Percentiles rank a stretch among this genome's conserved stretches.
These are phyloP conservation scores for Pegoplata infirma DNA, from an alignment of 2,888 invertebrate species.

Conservation along the genomic window DNA sequence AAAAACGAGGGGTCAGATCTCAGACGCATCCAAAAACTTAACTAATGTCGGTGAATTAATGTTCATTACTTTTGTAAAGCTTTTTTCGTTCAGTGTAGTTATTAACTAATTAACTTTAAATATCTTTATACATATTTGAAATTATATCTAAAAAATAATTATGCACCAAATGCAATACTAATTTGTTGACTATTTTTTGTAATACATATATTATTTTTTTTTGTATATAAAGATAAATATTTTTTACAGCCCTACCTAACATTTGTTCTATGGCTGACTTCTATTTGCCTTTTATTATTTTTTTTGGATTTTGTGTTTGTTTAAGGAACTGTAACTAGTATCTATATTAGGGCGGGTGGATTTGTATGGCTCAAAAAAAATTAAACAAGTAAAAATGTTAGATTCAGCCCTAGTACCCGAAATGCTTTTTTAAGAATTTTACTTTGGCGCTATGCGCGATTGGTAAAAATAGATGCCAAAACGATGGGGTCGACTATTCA, in stretches of 20 bases:
- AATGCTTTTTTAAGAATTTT: too few species aligned
- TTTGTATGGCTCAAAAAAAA: too few species aligned
- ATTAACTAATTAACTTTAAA: neutral
- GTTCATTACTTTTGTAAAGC: neutral
- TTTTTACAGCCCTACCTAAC: constrained; percentile 45
- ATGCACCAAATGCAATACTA: constrained; percentile 18
- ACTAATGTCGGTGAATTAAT: too few species aligned
- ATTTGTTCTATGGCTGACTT: constrained; percentile 51
- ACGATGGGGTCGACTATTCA: too few species aligned
- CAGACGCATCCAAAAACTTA: too few species aligned
- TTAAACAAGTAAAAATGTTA: too few species aligned
- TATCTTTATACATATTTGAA: neutral
- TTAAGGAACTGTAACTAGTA: constrained; percentile 31
- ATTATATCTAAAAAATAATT: constrained; percentile 1
- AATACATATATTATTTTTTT: constrained; percentile 22
- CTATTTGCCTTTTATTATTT: constrained; percentile 26
- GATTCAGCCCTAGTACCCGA: too few species aligned
- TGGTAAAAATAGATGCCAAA: too few species aligned
- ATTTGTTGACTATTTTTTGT: constrained; percentile 38
- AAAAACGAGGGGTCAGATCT: too few species aligned
- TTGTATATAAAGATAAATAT: constrained; percentile 45
- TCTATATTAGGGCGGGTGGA: too few species aligned
- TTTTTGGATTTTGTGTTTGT: too few species aligned
- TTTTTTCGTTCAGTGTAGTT: neutral
- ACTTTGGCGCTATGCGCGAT: too few species aligned